phyloP scores from a whole-genome alignment of 2,113 vertebrate species.

The Copsychus sechellarum region DNA sequence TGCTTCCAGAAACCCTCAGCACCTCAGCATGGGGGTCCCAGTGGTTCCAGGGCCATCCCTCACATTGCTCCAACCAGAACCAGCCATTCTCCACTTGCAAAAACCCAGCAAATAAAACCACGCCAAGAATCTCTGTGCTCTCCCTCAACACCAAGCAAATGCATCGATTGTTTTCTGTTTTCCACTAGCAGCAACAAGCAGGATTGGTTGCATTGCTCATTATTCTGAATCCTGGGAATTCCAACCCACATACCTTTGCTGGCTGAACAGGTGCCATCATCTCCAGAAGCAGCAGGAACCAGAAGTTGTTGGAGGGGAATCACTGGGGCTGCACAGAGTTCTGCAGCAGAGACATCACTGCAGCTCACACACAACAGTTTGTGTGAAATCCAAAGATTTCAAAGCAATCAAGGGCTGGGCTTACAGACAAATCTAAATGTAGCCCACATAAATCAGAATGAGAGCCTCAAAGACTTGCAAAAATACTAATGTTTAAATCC shows the following conservation, averaged over 20 bases:
- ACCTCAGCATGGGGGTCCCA: fast-evolving
- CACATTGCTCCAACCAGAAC: fast-evolving
- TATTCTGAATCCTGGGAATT: not conserved
- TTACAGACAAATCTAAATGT: constrained; percentile 25
- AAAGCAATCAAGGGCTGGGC: not conserved
- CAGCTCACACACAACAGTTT: not conserved
- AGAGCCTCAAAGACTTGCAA: constrained; percentile 24
- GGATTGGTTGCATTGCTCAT: not conserved
- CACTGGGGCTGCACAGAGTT: not conserved
- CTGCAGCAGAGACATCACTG: not conserved
- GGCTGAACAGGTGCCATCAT: not conserved
- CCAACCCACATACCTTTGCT: not conserved
- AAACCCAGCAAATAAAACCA: not conserved
- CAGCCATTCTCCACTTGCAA: fast-evolving
- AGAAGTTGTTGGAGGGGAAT: not conserved
- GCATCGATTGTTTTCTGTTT: not conserved
- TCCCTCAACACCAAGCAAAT: fast-evolving
- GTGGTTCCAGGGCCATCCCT: not conserved
- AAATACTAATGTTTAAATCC: constrained; percentile 11
- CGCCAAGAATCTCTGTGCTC: not conserved
- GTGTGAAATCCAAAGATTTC: not conserved
- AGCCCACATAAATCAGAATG: constrained; percentile 9
- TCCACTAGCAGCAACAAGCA: not conserved
- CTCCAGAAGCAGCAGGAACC: not conserved
- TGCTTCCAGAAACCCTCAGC: not conserved